These are phyloP conservation scores for Palloptera scutellata DNA, from an alignment of 2,888 invertebrate genomes.

Conservation along the genomic window DNA sequence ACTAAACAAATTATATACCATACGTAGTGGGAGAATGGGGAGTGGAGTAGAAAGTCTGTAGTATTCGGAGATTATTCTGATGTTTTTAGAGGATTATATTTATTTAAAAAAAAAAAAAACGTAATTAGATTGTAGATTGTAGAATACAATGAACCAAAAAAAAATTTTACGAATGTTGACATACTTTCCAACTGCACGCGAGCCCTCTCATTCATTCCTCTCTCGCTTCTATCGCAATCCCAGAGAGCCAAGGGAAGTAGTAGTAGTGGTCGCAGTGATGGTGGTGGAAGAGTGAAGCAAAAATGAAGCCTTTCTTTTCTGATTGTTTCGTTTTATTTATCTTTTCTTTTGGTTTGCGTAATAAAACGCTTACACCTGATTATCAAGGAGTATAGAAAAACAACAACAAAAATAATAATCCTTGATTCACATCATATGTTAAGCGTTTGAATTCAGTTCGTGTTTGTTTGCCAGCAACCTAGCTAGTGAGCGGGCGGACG, in stretches of 20 bases:
- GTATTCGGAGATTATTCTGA: conserved; percentile 4
- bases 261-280: background rate
- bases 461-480: background rate
- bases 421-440: no score
- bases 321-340: conserved; percentile 5
- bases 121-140: background rate
- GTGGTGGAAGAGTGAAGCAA: conserved; percentile 11
- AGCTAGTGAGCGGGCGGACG: conserved; percentile 12
- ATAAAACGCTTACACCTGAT: no score
- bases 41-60: conserved; percentile 5
- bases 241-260: conserved; percentile 19
- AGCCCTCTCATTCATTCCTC: conserved; percentile 41
- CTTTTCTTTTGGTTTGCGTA: background rate
- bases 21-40: conserved; percentile 12
- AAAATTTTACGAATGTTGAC: conserved; percentile 26
- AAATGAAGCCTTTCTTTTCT: background rate
- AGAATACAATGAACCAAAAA: conserved; percentile 12
- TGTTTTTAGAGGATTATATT: conserved; percentile 16
- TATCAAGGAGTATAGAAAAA: no score
- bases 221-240: conserved; percentile 14
- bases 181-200: conserved; percentile 47
- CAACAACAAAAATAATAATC: no score
- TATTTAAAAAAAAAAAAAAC: background rate
- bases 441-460: no score
- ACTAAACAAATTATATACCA: conserved; percentile 6